Evolutionary conservation across 2,113 vertebrate genomes (phyloP), one percentile per base, ranked within the genome.

Genomic region (Callipepla californica): DNA sequence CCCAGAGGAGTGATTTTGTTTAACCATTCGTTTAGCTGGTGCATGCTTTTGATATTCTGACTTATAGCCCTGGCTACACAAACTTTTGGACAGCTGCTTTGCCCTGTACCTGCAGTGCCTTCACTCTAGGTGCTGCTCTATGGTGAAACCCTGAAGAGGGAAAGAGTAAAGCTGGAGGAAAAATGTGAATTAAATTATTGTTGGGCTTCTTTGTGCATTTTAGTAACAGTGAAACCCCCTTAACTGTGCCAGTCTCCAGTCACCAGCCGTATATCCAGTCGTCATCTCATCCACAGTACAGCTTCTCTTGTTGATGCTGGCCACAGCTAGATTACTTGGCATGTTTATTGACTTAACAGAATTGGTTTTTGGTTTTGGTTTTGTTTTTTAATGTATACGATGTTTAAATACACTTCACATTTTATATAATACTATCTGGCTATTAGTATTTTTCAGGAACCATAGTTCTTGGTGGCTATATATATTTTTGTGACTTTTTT

Each of bases 401-500:
- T 98, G 98, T 98, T 98, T 97, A 96, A 98, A 98, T 97, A 98
- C 97, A 98, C 97, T 98, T 98, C 98, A 97, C 98, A 96, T 99
- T 98, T 98, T 98, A 98, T 99, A 98, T 98, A 98, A 81, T 98
- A 98, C 98, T 98, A 97, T 98, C 98, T 98, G 98, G 97, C 98
- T 98, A 98, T 98, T 98, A 98, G 98, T 97, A 97, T 98, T 98
- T 98, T 98, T 98, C 97, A 98, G 96, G 97, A 98, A 98, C 97
- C 97, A 97, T 98, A 98, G 98, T 98, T 98, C 97, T 98, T 98
- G 98, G 98, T 98, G 98, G 98, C 97, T 98, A 96, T 97, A 98
- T 98, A 98, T 98, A 98, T 98, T 99, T 99, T 99, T 98, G 98
- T 99, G 98, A 98, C 97, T 97, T 99, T 98, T 98, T 99, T 99